Percentiles rank a stretch among this genome's conserved stretches.
Evolutionary conservation across 2,113 vertebrate genomes (phyloP).

Genomic region (Nipponia nippon): DNA sequence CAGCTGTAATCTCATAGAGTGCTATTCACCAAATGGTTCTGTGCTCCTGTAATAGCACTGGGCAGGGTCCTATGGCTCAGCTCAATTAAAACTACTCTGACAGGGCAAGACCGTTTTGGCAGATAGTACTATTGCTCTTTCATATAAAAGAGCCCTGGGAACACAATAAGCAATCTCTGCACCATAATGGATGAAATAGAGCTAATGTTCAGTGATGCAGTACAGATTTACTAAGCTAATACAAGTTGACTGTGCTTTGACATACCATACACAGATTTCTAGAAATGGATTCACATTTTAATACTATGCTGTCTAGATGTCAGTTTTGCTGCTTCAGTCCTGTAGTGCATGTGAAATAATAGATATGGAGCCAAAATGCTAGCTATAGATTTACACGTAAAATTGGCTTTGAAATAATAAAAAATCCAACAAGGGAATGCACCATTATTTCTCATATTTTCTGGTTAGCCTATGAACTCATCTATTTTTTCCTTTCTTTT

Average conservation of each 20-base stretch:
- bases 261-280: constrained; percentile 11
- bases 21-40: constrained; percentile 10
- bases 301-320: neutral
- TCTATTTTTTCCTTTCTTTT: neutral
- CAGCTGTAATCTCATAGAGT: constrained; percentile 12
- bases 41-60: neutral
- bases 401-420: neutral
- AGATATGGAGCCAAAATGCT: neutral
- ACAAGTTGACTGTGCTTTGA: constrained; percentile 31
- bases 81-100: constrained; percentile 65
- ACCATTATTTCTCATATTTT: neutral
- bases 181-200: constrained; percentile 41
- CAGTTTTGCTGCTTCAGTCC: neutral
- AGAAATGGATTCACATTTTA: constrained; percentile 23
- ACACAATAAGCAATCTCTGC: constrained; percentile 27
- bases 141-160: constrained; percentile 52
- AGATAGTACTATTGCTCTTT: constrained; percentile 43
- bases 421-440: neutral
- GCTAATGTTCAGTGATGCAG: constrained; percentile 60
- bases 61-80: constrained; percentile 32
- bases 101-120: constrained; percentile 48
- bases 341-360: neutral
- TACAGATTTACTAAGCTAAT: constrained; percentile 34
- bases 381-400: neutral
- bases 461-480: neutral